phyloP scores from a whole-genome alignment of 2,797 vertebrate genomes.

The Threskiornis aethiopicus region DNA sequence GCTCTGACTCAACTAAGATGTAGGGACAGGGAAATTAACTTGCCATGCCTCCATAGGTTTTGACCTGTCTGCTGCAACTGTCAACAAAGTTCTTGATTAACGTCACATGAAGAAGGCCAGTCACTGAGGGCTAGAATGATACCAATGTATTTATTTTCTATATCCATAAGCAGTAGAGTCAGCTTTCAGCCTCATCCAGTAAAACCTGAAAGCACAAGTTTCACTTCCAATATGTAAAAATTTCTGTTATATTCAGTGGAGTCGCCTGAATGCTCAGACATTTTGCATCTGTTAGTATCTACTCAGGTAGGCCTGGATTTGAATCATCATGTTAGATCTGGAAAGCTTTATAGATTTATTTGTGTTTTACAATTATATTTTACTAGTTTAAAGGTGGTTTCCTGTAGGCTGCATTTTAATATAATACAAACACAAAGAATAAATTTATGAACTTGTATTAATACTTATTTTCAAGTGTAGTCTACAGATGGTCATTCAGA shows the following conservation, averaged over 20 bases:
- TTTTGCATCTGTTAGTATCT: not conserved
- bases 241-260: not conserved
- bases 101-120: not conserved
- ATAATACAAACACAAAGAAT: not conserved
- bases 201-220: not conserved
- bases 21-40: not conserved
- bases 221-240: not conserved
- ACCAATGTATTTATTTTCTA: not conserved
- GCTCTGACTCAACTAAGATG: not conserved
- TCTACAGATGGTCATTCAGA: not conserved
- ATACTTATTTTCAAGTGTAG: not conserved
- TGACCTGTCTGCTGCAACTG: not conserved
- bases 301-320: not conserved
- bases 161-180: not conserved
- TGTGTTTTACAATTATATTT: not conserved
- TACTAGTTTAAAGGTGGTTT: not conserved
- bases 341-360: not conserved
- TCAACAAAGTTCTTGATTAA: not conserved
- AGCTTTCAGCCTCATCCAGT: not conserved
- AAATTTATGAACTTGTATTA: not conserved
- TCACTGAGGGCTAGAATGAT: not conserved
- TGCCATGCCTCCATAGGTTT: not conserved
- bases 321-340: not conserved
- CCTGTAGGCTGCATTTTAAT: not conserved
- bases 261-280: not conserved